Conservation (phyloP, 1,140 invertebrate species). For the Thalassaphorura encarpata region DNA sequence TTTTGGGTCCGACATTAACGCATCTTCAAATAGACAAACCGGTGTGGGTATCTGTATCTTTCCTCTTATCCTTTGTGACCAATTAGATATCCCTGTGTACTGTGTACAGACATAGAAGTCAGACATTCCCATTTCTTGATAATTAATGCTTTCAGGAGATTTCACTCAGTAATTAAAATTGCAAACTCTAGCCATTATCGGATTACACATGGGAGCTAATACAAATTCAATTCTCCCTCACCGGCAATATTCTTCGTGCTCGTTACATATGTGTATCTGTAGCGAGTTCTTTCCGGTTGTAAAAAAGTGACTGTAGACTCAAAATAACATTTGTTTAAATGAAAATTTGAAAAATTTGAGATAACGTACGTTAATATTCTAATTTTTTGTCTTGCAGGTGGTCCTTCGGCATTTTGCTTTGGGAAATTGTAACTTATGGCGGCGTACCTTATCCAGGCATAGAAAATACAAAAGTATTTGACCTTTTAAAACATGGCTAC, state of each 20-base stretch:
- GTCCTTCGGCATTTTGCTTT: slow-evolving; percentile 86
- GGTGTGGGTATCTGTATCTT: neutral
- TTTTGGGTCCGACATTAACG: neutral
- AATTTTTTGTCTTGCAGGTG: slow-evolving; percentile 47
- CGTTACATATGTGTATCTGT: no score
- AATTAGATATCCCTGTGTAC: neutral
- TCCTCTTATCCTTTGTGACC: neutral
- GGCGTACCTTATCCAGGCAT: slow-evolving; percentile 39
- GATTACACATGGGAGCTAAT: no score
- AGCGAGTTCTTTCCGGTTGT: no score
- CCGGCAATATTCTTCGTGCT: no score
- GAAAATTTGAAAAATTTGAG: no score
- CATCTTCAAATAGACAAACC: neutral
- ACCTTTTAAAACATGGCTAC: slow-evolving; percentile 44
- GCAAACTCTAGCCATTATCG: no score
- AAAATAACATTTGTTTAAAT: no score
- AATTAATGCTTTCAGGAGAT: no score
- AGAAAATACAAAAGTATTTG: slow-evolving; percentile 41
- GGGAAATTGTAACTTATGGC: slow-evolving; percentile 85
- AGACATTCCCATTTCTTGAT: neutral
- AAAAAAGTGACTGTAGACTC: no score
- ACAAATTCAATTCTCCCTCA: no score
- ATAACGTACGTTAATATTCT: no score
- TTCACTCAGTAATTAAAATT: no score
- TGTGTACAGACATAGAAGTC: neutral